Conservation (phyloP, 2,113 vertebrate species). For the Nothobranchius furzeri region DNA sequence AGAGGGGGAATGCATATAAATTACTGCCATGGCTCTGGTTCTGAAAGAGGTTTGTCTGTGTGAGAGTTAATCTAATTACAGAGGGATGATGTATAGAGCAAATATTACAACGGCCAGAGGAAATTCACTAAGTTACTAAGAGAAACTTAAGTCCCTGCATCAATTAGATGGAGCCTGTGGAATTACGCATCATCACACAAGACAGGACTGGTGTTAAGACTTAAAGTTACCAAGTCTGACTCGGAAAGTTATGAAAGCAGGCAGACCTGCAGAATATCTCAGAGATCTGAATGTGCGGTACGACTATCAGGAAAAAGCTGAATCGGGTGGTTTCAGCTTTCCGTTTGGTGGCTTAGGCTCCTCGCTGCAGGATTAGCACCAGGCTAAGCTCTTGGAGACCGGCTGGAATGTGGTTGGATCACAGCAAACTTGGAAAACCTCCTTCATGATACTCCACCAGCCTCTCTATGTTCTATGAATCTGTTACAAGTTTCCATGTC, state of each 20-base stretch:
- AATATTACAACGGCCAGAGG: slow-evolving; percentile 2
- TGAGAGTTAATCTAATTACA: slow-evolving; percentile 19
- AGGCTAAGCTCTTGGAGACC: too few species aligned
- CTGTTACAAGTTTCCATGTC: too few species aligned
- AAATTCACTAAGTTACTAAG: slow-evolving; percentile 3
- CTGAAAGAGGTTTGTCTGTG: background rate
- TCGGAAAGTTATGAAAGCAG: background rate
- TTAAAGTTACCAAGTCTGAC: slow-evolving; percentile 10
- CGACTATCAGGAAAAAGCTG: too few species aligned
- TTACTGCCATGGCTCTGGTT: slow-evolving; percentile 21
- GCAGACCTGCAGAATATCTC: background rate
- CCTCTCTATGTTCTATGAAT: too few species aligned
- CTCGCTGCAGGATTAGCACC: too few species aligned
- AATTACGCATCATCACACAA: slow-evolving; percentile 34
- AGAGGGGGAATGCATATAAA: slow-evolving; percentile 20
- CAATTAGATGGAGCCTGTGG: slow-evolving; percentile 20
- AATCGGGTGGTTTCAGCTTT: too few species aligned
- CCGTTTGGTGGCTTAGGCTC: too few species aligned
- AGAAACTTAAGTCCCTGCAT: slow-evolving; percentile 17
- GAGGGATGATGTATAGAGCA: slow-evolving; percentile 18
- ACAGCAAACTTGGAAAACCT: too few species aligned
- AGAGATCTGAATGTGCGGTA: too few species aligned
- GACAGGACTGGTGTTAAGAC: slow-evolving; percentile 20
- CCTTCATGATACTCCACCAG: too few species aligned
- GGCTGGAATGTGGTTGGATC: too few species aligned